phyloP scores from a whole-genome alignment of 2,113 vertebrate genomes.

The Campylomormyrus numenius region DNA sequence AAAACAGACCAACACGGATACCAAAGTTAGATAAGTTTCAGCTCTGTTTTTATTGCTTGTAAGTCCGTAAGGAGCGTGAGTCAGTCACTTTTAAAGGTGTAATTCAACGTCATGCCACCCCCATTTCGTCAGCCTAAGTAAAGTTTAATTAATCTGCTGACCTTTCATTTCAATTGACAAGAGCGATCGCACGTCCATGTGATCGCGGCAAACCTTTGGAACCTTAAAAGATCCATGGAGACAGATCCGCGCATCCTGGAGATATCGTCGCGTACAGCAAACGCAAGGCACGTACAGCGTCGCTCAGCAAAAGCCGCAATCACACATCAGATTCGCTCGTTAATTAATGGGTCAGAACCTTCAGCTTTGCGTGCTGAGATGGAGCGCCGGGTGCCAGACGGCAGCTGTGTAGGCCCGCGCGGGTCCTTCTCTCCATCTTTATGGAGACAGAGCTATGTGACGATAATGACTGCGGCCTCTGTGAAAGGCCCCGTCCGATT shows the following conservation, averaged over 20 bases:
- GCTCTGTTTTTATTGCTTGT: not conserved
- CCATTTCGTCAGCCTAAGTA: slow-evolving; percentile 20
- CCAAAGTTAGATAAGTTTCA: not conserved
- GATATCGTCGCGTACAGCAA: not conserved
- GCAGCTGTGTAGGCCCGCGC: not conserved
- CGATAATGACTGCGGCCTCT: no score
- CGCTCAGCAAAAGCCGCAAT: not conserved
- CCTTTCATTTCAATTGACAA: slow-evolving; percentile 42
- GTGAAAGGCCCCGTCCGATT: not conserved
- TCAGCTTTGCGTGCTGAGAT: not conserved
- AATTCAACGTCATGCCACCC: not conserved
- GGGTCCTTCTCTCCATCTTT: not conserved
- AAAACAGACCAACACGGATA: not conserved
- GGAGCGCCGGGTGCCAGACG: not conserved
- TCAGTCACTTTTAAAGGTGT: not conserved
- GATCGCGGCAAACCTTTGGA: slow-evolving; percentile 19
- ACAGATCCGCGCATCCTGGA: not conserved
- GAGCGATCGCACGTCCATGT: slow-evolving; percentile 30
- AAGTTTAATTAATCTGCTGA: slow-evolving; percentile 44
- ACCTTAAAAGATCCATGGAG: not conserved
- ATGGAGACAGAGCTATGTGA: not conserved
- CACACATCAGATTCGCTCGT: not conserved
- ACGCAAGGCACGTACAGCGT: not conserved
- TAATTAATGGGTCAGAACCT: not conserved
- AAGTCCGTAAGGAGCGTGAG: not conserved